Evolutionary conservation across 2,888 invertebrate genomes (phyloP).

Genomic region (Lacanobia oleracea): DNA sequence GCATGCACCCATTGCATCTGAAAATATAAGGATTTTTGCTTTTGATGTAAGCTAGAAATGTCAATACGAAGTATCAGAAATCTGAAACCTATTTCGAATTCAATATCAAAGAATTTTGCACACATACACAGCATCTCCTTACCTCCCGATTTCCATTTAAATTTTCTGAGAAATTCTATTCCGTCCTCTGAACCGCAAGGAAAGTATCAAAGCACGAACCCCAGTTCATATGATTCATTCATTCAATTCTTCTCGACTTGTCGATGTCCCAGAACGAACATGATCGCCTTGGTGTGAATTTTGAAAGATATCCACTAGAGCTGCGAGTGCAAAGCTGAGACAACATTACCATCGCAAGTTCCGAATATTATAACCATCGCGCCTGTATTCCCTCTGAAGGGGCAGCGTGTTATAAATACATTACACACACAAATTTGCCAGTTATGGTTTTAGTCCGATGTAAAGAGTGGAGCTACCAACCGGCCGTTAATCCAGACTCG

Average conservation of each 20-base stretch:
- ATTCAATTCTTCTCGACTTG: conserved; percentile 1
- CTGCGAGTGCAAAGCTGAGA: not conserved
- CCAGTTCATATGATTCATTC: conserved; percentile 17
- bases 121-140: conserved; percentile 22
- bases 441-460: not conserved
- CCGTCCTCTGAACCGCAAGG: conserved; percentile 1
- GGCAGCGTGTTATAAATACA: no score
- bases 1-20: not conserved
- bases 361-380: not conserved
- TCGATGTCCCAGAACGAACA: not conserved
- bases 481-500: not conserved
- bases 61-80: conserved; percentile 4
- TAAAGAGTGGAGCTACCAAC: not conserved
- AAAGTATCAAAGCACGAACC: conserved; percentile 18
- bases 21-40: not conserved
- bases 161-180: conserved; percentile 34
- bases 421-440: not conserved
- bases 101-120: conserved; percentile 45
- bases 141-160: conserved; percentile 41
- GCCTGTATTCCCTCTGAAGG: no score
- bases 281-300: conserved; percentile 3
- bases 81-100: conserved; percentile 14
- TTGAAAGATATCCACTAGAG: not conserved
- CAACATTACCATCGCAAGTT: not conserved
- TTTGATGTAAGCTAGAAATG: conserved; percentile 3